phyloP scores from a whole-genome alignment of 1,140 invertebrate genomes.

The Spodoptera frugiperda region DNA sequence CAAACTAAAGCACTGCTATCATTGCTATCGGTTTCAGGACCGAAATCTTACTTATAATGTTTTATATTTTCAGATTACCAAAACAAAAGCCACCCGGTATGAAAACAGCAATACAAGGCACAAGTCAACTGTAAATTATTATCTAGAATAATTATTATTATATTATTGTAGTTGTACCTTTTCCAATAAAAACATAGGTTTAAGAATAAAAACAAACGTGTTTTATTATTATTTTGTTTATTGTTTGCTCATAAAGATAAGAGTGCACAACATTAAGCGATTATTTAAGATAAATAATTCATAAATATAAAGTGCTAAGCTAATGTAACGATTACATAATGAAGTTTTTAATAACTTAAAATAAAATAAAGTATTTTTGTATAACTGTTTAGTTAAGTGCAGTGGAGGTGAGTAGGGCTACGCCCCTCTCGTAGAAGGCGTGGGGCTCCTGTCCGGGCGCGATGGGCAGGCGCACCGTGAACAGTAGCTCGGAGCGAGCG shows the following conservation, averaged over 20 bases:
- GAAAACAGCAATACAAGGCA: conserved; percentile 71
- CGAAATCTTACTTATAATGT: conserved; percentile 17
- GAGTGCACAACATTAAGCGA: background rate
- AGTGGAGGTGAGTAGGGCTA: conserved; percentile 97
- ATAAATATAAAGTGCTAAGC: background rate
- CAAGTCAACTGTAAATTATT: conserved; percentile 66
- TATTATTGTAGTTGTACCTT: background rate
- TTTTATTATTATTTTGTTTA: conserved; percentile 33
- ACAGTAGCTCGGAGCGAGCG: conserved; percentile 96
- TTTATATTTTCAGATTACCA: conserved; percentile 68
- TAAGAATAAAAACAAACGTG: conserved; percentile 8
- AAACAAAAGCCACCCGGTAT: conserved; percentile 77
- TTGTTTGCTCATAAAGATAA: conserved; percentile 44
- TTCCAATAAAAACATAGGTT: background rate
- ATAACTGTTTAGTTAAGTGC: conserved; percentile 90
- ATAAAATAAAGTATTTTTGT: background rate
- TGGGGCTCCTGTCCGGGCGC: conserved; percentile 94
- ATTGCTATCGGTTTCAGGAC: background rate
- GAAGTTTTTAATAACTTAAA: background rate
- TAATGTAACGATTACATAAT: conserved; percentile 16
- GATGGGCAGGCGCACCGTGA: conserved; percentile 97
- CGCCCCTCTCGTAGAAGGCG: conserved; percentile 98
- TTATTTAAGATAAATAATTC: conserved; percentile 15
- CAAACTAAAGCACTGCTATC: no score
- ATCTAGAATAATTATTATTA: background rate